These are phyloP conservation scores for Neopipo cinnamomea DNA, from an alignment of 2,113 vertebrate species.

Conservation along the genomic window DNA sequence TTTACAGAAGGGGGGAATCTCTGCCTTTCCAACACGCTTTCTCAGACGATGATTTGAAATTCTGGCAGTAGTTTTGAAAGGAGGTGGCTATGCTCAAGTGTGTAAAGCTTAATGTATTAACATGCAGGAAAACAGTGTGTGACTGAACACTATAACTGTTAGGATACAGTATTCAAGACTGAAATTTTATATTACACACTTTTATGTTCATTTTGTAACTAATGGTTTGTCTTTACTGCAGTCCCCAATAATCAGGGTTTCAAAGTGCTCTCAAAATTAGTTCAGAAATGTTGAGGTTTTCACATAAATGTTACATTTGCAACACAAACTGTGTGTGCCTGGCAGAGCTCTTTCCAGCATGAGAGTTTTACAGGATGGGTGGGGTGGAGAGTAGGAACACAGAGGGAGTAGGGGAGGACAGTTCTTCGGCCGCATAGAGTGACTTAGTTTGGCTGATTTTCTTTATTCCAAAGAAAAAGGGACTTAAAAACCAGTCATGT, in stretches of 20 bases:
- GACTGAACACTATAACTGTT: background rate
- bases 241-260: background rate
- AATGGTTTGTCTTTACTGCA: background rate
- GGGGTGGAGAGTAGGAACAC: background rate
- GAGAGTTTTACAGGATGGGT: background rate
- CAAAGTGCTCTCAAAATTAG: background rate
- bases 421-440: background rate
- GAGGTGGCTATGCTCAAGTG: background rate
- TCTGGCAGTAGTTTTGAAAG: background rate
- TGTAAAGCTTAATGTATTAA: background rate
- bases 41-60: background rate
- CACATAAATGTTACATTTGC: background rate
- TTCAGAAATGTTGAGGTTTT: background rate
- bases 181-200: background rate
- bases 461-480: background rate
- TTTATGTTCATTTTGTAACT: background rate
- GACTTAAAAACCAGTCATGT: background rate
- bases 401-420: background rate
- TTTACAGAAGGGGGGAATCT: background rate
- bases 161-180: background rate
- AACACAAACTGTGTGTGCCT: accelerated
- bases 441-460: background rate
- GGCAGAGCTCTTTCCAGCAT: background rate
- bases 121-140: background rate
- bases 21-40: background rate